phyloP scores from a whole-genome alignment of 1,140 invertebrate genomes.

The Belonocnema kinseyi region DNA sequence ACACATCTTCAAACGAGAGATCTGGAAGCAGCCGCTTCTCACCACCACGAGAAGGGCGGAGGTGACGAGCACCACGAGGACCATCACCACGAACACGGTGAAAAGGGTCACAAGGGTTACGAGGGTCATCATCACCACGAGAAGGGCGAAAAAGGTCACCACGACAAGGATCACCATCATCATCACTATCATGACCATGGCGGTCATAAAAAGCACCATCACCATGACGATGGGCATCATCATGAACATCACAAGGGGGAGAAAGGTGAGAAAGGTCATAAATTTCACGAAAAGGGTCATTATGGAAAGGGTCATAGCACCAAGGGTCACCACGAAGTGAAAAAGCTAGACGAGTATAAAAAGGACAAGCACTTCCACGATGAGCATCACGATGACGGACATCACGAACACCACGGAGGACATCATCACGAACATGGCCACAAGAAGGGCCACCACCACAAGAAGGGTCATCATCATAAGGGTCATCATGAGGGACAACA shows the following conservation, averaged over 20 bases:
- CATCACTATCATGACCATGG: slow-evolving; percentile 81
- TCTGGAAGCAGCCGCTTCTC: slow-evolving; percentile 24
- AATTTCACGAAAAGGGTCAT: slow-evolving; percentile 80
- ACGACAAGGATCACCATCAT: slow-evolving; percentile 79
- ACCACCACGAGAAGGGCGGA: slow-evolving; percentile 74
- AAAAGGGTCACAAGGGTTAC: slow-evolving; percentile 77
- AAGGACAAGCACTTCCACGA: slow-evolving; percentile 87
- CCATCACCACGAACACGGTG: slow-evolving; percentile 75
- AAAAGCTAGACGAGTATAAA: slow-evolving; percentile 84
- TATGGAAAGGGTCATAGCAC: slow-evolving; percentile 83
- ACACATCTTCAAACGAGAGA: neutral
- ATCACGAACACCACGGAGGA: slow-evolving; percentile 86
- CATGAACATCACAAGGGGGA: slow-evolving; percentile 79
- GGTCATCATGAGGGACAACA: slow-evolving; percentile 80
- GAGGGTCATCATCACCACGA: slow-evolving; percentile 64
- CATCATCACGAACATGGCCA: slow-evolving; percentile 84
- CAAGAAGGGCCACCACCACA: slow-evolving; percentile 84
- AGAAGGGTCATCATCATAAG: slow-evolving; percentile 83
- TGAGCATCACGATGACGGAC: slow-evolving; percentile 88
- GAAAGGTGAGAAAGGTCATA: slow-evolving; percentile 81
- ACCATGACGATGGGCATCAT: slow-evolving; percentile 82
- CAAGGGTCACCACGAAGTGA: slow-evolving; percentile 81
- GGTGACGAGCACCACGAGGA: slow-evolving; percentile 77
- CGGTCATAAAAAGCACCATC: slow-evolving; percentile 82
- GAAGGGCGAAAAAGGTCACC: slow-evolving; percentile 77